Percentiles rank a stretch among this genome's conserved stretches.
phyloP scores from a whole-genome alignment of 2,888 invertebrate species.

The Ecliptopera silaceata region DNA sequence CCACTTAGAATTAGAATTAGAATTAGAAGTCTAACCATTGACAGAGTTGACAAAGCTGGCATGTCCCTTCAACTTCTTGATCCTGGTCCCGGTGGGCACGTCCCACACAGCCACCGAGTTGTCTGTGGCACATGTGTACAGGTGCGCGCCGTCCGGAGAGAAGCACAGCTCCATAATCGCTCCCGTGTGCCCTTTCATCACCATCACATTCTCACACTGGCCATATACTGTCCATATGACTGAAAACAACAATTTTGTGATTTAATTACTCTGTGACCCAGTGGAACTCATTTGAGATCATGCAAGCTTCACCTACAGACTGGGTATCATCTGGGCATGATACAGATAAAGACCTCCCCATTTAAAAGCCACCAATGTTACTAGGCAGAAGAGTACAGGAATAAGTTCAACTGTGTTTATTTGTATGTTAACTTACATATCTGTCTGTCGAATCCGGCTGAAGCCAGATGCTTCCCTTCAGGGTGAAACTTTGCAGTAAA shows the following conservation, averaged over 20 bases:
- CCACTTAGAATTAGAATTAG: too few species aligned
- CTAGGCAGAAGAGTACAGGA: too few species aligned
- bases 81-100: slow-evolving; percentile 91
- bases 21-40: slow-evolving; percentile 70
- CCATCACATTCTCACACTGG: slow-evolving; percentile 98
- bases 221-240: slow-evolving; percentile 98
- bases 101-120: slow-evolving; percentile 98
- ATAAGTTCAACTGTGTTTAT: too few species aligned
- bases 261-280: background rate
- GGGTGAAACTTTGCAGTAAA: slow-evolving; percentile 97
- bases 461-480: slow-evolving; percentile 96
- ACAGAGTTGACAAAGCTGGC: slow-evolving; percentile 89
- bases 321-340: too few species aligned
- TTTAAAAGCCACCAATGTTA: too few species aligned
- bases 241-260: too few species aligned
- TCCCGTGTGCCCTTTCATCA: slow-evolving; percentile 97
- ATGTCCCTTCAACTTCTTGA: slow-evolving; percentile 95
- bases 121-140: slow-evolving; percentile 97
- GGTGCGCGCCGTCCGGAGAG: slow-evolving; percentile 90
- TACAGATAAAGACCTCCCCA: too few species aligned
- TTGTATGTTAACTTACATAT: slow-evolving; percentile 88
- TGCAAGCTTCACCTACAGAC: too few species aligned
- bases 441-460: slow-evolving; percentile 97
- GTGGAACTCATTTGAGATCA: too few species aligned
- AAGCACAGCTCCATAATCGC: slow-evolving; percentile 97